Conservation (phyloP, 2,888 invertebrate genomes). For the Macrostomum cliftonense region DNA sequence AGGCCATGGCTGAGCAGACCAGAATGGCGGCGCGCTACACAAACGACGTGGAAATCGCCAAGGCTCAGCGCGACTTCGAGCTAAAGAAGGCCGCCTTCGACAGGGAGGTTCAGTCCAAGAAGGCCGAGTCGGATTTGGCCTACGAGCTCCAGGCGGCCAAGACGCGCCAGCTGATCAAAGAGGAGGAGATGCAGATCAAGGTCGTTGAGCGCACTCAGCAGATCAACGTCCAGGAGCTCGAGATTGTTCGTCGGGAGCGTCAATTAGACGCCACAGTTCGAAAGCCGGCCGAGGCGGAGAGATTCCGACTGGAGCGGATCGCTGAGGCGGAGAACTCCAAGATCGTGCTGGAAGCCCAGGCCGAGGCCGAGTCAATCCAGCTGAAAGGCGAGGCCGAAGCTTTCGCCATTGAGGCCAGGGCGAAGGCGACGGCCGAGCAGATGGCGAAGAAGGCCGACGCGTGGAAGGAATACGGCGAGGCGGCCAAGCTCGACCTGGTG, state of each 20-base stretch:
- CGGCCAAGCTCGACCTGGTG: slow-evolving; percentile 58
- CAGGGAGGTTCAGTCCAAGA: slow-evolving; percentile 81
- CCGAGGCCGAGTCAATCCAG: slow-evolving; percentile 69
- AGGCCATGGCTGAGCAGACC: slow-evolving; percentile 86
- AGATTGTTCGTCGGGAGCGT: slow-evolving; percentile 69
- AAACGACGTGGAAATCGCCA: slow-evolving; percentile 90
- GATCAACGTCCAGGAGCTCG: slow-evolving; percentile 80
- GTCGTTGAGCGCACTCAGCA: slow-evolving; percentile 74
- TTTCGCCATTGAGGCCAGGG: slow-evolving; percentile 76
- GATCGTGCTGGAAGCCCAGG: slow-evolving; percentile 79
- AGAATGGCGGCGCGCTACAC: slow-evolving; percentile 77
- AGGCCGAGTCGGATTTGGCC: slow-evolving; percentile 39
- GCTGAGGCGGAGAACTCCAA: slow-evolving; percentile 64
- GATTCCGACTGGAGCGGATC: slow-evolving; percentile 66
- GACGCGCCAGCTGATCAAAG: slow-evolving; percentile 79
- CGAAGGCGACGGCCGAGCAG: slow-evolving; percentile 83
- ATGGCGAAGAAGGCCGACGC: slow-evolving; percentile 93
- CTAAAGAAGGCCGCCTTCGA: slow-evolving; percentile 90
- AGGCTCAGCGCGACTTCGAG: slow-evolving; percentile 85
- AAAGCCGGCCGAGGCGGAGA: slow-evolving; percentile 87
- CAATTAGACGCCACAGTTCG: slow-evolving; percentile 79
- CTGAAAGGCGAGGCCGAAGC: slow-evolving; percentile 59
- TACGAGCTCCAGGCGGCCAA: slow-evolving; percentile 33
- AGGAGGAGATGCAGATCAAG: slow-evolving; percentile 82
- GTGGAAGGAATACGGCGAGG: slow-evolving; percentile 74